phyloP scores from a whole-genome alignment of 2,797 vertebrate genomes.

The Basileuterus tristriatus region DNA sequence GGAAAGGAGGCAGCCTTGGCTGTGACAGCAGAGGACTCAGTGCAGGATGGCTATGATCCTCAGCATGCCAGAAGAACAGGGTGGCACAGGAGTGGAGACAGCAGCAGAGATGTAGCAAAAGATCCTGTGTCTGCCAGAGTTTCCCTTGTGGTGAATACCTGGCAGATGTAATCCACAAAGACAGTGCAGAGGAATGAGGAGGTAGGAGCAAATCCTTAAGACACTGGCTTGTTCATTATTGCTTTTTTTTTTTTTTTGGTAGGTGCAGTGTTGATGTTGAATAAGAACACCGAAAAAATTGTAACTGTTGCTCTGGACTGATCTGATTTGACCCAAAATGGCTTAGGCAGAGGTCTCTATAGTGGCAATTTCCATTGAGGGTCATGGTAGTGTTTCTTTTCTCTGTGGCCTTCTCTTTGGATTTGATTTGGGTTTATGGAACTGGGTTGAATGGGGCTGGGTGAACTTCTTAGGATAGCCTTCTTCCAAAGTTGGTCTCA shows the following conservation, averaged over 20 bases:
- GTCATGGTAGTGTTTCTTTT: neutral
- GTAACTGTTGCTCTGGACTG: neutral
- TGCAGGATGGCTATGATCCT: neutral
- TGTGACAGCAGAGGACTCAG: neutral
- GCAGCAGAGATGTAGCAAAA: neutral
- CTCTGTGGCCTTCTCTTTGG: neutral
- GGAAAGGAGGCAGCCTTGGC: neutral
- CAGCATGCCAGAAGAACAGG: neutral
- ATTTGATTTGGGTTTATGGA: neutral
- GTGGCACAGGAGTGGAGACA: neutral
- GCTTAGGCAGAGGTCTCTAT: fast-evolving
- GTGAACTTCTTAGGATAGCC: neutral
- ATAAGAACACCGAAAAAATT: neutral
- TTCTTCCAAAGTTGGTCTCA: neutral
- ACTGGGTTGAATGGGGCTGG: neutral
- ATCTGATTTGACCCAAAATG: neutral
- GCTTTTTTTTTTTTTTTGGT: neutral
- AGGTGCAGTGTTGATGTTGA: neutral
- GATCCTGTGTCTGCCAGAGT: neutral
- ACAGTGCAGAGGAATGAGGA: neutral
- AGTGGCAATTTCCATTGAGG: neutral
- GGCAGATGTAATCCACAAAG: neutral
- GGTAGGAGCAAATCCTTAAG: neutral
- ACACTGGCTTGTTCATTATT: neutral
- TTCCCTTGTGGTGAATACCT: neutral